Base-by-base conservation (phyloP, 2,113 vertebrate genomes). In the Sisor rabdophorus region DNA sequence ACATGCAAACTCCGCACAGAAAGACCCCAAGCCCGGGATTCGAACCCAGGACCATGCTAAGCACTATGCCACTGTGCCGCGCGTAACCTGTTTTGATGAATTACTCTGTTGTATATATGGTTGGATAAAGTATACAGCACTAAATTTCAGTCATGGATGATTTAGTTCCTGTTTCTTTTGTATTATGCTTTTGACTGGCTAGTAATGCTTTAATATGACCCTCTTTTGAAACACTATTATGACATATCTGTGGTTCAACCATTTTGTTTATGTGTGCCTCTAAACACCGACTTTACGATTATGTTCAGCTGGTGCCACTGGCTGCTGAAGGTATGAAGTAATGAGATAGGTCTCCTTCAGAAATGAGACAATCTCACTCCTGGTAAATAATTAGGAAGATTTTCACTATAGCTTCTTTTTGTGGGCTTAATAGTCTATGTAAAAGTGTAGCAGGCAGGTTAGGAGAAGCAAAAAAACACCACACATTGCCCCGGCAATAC, bases 401-500 rank as follows among this genome's bases (percentile, higher is more conserved):
- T 73, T 44, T 69, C 58, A 71, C 71, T 52, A 79, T 44, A 8
- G 54, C 56, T 22, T 58, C 54, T 63, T 55, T 80, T 55, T 56
- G 28, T 71, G 13, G 58, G 40, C 63, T 55, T 64, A 58, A 28
- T 32, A n/a, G 32, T 53, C 59, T 71, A 28, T 13, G 52, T 40
- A 65, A 32, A 16, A 0, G 77, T 53, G 47, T 54, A 70, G 26
- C 78, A 73, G 77, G 61, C 68, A 65, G 73, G 69, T 58, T 75
- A 71, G 64, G 47, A 78, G 78, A 81, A 44, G 81, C 81, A 84
- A 70, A 79, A 79, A 64, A 30, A 54, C 86, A 88, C 83, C 17
- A 81, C 85, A 89, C 86, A 84, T 87, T 79, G 84, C 80, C 65
- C 47, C 54, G 78, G 82, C 80, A 92, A 44, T 92, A 92, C 91